Conservation (phyloP, 2,113 vertebrate genomes). For the Ovis canadensis region DNA sequence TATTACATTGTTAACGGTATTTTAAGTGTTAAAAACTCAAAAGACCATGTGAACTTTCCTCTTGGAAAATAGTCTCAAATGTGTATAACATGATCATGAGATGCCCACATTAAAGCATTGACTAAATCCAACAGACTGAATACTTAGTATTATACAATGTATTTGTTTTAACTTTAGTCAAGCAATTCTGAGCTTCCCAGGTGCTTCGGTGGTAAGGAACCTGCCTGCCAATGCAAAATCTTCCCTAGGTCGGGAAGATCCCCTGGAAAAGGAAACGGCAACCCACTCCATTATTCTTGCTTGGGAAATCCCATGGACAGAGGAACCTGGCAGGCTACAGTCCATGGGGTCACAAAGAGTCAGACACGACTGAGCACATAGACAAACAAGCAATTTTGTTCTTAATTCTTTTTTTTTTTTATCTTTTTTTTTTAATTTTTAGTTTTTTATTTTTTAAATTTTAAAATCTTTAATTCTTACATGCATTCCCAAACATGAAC, state of each 20-base stretch:
- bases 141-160: not conserved
- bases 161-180: not conserved
- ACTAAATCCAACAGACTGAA: not conserved
- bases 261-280: not conserved
- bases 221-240: too few relatives aligned
- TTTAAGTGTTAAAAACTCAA: conserved; percentile 47
- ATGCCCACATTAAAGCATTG: not conserved
- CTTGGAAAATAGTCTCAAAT: not conserved
- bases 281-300: not conserved
- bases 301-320: not conserved
- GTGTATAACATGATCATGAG: not conserved
- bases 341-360: not conserved
- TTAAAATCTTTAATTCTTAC: too few relatives aligned
- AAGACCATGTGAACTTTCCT: not conserved
- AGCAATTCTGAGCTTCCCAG: not conserved
- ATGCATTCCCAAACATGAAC: too few relatives aligned
- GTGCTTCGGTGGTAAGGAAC: not conserved
- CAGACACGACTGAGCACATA: not conserved
- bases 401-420: too few relatives aligned
- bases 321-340: not conserved
- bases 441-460: too few relatives aligned
- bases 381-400: not conserved
- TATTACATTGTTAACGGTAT: conserved; percentile 37
- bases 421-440: too few relatives aligned
- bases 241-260: not conserved